phyloP scores from a whole-genome alignment of 64 coral and sea anemone species.

The Actinia equina region DNA sequence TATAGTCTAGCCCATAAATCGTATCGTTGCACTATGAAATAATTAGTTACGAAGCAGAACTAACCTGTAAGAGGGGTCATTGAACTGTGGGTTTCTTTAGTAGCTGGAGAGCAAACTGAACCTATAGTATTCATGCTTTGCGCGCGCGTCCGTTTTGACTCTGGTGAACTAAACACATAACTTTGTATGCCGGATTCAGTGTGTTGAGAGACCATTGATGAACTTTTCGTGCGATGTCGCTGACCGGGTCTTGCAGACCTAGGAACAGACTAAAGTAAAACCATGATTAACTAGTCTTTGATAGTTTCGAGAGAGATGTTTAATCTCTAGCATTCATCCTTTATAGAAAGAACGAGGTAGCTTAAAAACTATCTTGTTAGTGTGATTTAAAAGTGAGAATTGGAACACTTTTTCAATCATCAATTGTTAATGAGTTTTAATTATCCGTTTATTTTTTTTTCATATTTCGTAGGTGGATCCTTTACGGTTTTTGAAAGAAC shows the following conservation, averaged over 20 bases:
- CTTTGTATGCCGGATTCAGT: constrained; percentile 45
- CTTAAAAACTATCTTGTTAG: too few relatives aligned
- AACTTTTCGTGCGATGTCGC: constrained; percentile 58
- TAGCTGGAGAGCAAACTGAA: not conserved
- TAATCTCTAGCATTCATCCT: too few relatives aligned
- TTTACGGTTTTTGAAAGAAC: too few relatives aligned
- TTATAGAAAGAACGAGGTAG: too few relatives aligned
- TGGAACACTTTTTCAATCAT: too few relatives aligned
- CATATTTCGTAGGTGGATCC: too few relatives aligned
- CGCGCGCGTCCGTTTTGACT: constrained; percentile 51
- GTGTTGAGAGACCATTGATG: constrained; percentile 40
- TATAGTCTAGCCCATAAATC: too few relatives aligned
- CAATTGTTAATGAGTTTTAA: too few relatives aligned
- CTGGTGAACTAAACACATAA: constrained; percentile 57
- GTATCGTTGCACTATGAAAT: too few relatives aligned
- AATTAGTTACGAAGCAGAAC: not conserved
- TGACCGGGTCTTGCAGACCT: constrained; percentile 54
- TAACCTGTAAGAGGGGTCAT: constrained; percentile 15
- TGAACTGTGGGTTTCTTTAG: not conserved
- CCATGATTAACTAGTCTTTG: not conserved
- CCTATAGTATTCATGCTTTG: constrained; percentile 16
- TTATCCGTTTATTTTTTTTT: too few relatives aligned
- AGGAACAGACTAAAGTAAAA: constrained; percentile 56
- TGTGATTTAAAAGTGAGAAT: too few relatives aligned
- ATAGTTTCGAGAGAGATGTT: too few relatives aligned